Evolutionary conservation across 2,113 vertebrate genomes (phyloP), one percentile per base, ranked within the genome.

Genomic region (Rhegmatorhina hoffmannsi): DNA sequence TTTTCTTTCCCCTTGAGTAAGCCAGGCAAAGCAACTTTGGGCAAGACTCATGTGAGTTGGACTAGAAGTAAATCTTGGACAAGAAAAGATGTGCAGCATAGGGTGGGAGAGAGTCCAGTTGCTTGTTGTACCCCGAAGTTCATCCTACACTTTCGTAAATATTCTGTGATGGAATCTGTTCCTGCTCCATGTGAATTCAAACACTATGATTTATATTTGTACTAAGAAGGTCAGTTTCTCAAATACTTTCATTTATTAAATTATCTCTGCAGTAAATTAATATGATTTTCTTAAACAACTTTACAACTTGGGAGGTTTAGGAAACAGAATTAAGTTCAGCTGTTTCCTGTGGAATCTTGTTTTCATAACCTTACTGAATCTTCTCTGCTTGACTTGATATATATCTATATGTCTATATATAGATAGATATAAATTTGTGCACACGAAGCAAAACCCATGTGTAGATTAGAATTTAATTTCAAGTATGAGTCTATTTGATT

Each of bases 191-290:
- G 69, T 91, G 87, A 96, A 89, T 84, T 94, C 77, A 94, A 90
- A 64, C 78, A 59, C 31, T 6, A 46, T 46, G 44, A 96, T 97
- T 96, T 93, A 96, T 96, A 96, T 97, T 97, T 97, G 77, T 46
- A 92, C 38, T 82, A 92, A 72, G 93, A 92, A 76, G 95, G 89
- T 97, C 97, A 98, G 87, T 90, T 93, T 58, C 89, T 97, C 94
- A 96, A 96, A 98, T 97, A 94, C 86, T 96, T 97, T 85, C 97
- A 96, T 97, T 97, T 97, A 97, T 97, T 98, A 96, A 97, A 97
- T 98, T 97, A 98, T 87, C 94, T 97, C 73, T 92, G 92, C 88
- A 97, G 93, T 96, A 97, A 98, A 98, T 97, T 96, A 92, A 87
- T 96, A 91, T 21, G 49, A 95, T 97, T 97, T 96, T 92, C 66